Evolutionary conservation across 2,888 invertebrate species (phyloP).

Genomic region (Cheilosia impressa): DNA sequence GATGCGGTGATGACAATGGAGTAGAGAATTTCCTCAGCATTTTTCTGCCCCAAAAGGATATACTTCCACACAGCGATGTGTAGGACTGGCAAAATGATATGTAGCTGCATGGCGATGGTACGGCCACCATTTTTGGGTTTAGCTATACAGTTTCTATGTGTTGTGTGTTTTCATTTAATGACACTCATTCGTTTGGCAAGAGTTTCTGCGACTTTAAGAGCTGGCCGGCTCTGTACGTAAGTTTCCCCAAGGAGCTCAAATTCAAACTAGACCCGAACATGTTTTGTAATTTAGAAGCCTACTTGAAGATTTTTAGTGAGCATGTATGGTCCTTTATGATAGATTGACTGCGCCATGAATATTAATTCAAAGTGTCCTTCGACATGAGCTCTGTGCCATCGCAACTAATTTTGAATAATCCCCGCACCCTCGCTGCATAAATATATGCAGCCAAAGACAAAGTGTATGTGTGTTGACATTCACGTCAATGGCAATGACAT

Average conservation of each 20-base stretch:
- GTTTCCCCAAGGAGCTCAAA: constrained; percentile 19
- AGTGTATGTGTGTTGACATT: constrained; percentile 5
- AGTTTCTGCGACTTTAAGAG: constrained; percentile 42
- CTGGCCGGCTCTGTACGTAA: constrained; percentile 9
- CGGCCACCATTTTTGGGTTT: constrained; percentile 42
- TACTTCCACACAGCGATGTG: constrained; percentile 4
- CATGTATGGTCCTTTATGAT: constrained; percentile 2
- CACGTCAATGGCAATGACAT: constrained; percentile 36
- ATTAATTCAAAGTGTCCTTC: constrained; percentile 7
- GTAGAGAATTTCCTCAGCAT: constrained; percentile 52
- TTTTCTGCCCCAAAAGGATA: constrained; percentile 49
- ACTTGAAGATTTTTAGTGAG: background rate
- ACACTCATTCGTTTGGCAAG: constrained; percentile 57
- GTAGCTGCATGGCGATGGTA: constrained; percentile 13
- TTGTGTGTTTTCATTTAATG: constrained; percentile 63
- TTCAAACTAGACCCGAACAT: background rate
- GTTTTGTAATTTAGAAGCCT: background rate
- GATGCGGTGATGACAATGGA: constrained; percentile 65
- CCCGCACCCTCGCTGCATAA: background rate
- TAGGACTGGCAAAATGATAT: constrained; percentile 32
- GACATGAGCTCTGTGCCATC: background rate
- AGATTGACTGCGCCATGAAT: constrained; percentile 2
- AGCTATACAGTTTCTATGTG: constrained; percentile 45
- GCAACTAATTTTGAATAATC: constrained; percentile 12
- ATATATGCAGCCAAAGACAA: background rate